A percentile compares a stretch with the other conserved stretches of the same genome.
These are phyloP conservation scores for Drosophila meridiana DNA, from an alignment of 2,888 invertebrate genomes.

Conservation along the genomic window DNA sequence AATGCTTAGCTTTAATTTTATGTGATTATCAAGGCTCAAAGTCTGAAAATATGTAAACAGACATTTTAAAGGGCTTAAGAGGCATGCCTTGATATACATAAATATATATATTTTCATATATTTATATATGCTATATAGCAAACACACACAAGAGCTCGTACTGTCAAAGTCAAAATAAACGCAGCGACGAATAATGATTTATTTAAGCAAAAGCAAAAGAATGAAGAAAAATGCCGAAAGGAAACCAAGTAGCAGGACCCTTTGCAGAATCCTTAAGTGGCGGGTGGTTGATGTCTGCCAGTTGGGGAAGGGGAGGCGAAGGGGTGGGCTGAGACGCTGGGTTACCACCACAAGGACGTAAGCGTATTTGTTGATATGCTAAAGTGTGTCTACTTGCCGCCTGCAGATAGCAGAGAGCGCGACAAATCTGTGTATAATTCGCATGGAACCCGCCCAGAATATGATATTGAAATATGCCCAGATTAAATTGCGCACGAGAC, in stretches of 20 bases:
- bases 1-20: neutral
- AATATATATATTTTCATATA: neutral
- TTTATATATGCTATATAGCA: neutral
- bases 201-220: conserved; percentile 35
- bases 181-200: conserved; percentile 75
- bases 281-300: neutral
- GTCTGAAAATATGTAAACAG: conserved; percentile 21
- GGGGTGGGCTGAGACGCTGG: neutral
- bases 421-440: conserved; percentile 70
- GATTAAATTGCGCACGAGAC: conserved; percentile 38
- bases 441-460: conserved; percentile 13
- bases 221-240: conserved; percentile 39
- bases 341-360: conserved; percentile 29
- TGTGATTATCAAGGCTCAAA: conserved; percentile 2
- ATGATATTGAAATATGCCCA: conserved; percentile 46
- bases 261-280: conserved; percentile 14
- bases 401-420: conserved; percentile 53
- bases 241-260: conserved; percentile 34
- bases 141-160: conserved; percentile 55
- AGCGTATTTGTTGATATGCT: conserved; percentile 58
- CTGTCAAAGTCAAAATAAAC: conserved; percentile 79
- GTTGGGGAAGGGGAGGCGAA: neutral
- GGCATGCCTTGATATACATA: conserved; percentile 9
- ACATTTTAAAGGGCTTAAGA: conserved; percentile 40
- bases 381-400: conserved; percentile 29